Evolutionary conservation across 2,888 invertebrate genomes (phyloP), one percentile per base, ranked within the genome.

Genomic region (Ornithoptera priamus): DNA sequence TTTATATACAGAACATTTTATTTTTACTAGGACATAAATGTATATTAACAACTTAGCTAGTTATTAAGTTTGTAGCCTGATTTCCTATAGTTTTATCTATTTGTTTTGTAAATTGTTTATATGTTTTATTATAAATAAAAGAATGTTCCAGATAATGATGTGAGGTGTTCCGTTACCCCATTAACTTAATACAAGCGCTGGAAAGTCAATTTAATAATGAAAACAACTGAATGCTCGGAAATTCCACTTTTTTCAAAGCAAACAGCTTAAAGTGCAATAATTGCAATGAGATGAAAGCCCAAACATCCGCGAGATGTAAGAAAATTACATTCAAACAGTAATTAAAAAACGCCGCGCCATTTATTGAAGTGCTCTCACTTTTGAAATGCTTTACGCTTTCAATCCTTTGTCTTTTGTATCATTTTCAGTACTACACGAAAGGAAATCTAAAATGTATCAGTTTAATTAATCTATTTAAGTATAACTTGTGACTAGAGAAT

Each of bases 261-360:
- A 50, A 62, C 62, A 20, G 22, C 58, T 63, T 22, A 22, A 62
- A 39, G 63, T 59, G 18, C 42, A 24, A 58, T 58, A 24, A 65
- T 59, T 58, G 58, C 58, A 58, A 42, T 7, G 30, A 50, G 42
- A 62, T 22, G 62, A 56, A 63, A 63, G 63, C 63, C 30, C n/a
- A 24, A 63, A 63, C 63, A 56, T n/a, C 12, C 36, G 30, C 30
- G 42, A 65, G 59, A 65, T 46, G 46, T 59, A 30, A 46, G 59
- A 59, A 65, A 65, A 59, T 65, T 65, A 65, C 65, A 59, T 65
- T 65, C 59, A 59, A 59, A 65, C 59, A 59, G 65, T 56, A 65
- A 65, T 65, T 65, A 59, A 65, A 65, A 46, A 65, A 59, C 46
- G 39, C 46, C 46, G 58, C 24, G 20, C 59, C 46, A 65, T 65